These are phyloP conservation scores for Drosophila koepferae DNA, from an alignment of 2,888 invertebrate species.

Conservation along the genomic window DNA sequence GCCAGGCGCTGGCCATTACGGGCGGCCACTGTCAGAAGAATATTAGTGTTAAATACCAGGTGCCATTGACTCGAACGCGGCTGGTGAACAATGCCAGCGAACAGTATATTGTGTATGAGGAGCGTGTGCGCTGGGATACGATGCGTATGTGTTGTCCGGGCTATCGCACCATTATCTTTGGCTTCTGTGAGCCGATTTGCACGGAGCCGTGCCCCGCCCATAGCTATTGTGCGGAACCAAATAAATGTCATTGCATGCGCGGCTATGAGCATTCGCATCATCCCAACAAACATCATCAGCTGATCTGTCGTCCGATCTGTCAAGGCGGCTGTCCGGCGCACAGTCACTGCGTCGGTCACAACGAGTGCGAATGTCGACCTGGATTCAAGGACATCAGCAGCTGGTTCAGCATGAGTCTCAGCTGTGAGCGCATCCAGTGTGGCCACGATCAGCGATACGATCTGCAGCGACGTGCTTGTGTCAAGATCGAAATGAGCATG, in stretches of 20 bases:
- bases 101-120: conserved; percentile 74
- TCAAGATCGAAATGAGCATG: conserved; percentile 80
- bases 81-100: conserved; percentile 22
- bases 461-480: conserved; percentile 59
- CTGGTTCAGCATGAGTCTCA: conserved; percentile 68
- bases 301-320: conserved; percentile 81
- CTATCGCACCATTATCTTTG: conserved; percentile 77
- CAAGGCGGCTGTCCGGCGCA: conserved; percentile 80
- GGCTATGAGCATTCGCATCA: conserved; percentile 81
- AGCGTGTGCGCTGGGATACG: conserved; percentile 77
- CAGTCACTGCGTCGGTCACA: conserved; percentile 80
- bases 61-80: conserved; percentile 69
- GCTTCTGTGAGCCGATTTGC: conserved; percentile 84
- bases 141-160: conserved; percentile 77
- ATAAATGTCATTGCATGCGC: conserved; percentile 76
- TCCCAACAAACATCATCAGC: conserved; percentile 66
- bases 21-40: conserved; percentile 80
- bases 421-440: conserved; percentile 78
- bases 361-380: conserved; percentile 83
- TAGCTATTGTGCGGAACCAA: conserved; percentile 75
- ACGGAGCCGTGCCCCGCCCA: conserved; percentile 82
- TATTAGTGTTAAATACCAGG: conserved; percentile 81
- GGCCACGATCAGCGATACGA: conserved; percentile 79
- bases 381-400: conserved; percentile 81
- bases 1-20: conserved; percentile 68